These are phyloP conservation scores for Diloba caeruleocephala DNA, from an alignment of 2,888 invertebrate genomes.

Conservation along the genomic window DNA sequence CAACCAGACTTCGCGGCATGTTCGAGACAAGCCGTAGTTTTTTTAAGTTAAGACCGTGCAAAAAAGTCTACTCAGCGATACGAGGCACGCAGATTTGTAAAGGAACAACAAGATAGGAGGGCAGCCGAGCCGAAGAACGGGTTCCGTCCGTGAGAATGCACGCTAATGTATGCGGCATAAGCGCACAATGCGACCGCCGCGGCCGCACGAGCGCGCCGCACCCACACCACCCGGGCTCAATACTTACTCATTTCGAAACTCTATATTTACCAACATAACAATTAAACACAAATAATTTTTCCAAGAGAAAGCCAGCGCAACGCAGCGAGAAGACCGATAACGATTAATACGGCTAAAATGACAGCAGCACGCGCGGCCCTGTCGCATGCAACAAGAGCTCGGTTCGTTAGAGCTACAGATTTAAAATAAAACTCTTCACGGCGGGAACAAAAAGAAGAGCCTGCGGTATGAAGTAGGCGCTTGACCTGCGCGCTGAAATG, in stretches of 20 bases:
- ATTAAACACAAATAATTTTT: conserved; percentile 38
- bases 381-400: conserved; percentile 77
- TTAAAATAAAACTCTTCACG: conserved; percentile 84
- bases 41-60: conserved; percentile 74
- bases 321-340: conserved; percentile 39
- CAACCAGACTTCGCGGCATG: conserved; percentile 62
- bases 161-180: conserved; percentile 75
- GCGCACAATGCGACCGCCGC: conserved; percentile 70
- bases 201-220: conserved; percentile 49
- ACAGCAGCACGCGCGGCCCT: conserved; percentile 70
- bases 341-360: conserved; percentile 54
- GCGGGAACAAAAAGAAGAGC: conserved; percentile 79
- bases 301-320: conserved; percentile 19
- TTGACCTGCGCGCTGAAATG: conserved; percentile 72
- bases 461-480: conserved; percentile 73
- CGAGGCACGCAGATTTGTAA: conserved; percentile 79
- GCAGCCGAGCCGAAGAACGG: conserved; percentile 70
- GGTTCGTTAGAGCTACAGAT: conserved; percentile 85
- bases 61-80: conserved; percentile 76
- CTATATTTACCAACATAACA: conserved; percentile 18
- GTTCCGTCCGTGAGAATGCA: conserved; percentile 80
- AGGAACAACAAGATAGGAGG: conserved; percentile 74
- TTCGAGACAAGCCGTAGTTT: conserved; percentile 73
- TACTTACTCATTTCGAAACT: conserved; percentile 63
- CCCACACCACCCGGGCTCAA: conserved; percentile 66